Evolutionary conservation across 2,113 vertebrate genomes (phyloP).

Genomic region (Plecturocebus donacophilus): DNA sequence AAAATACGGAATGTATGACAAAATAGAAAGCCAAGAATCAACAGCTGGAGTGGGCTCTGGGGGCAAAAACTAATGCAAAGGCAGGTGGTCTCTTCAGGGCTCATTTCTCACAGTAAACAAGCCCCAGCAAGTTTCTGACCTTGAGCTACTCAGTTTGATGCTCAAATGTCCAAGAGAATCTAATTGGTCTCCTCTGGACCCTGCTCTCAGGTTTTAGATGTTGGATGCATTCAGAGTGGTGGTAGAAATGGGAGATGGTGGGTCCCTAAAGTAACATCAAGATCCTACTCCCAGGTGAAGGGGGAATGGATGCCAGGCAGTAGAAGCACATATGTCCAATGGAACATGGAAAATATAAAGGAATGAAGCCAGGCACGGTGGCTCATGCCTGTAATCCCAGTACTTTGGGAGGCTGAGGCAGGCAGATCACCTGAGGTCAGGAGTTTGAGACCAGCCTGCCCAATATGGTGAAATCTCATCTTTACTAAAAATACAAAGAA

Average conservation of each 20-base stretch:
- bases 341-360: too few species aligned
- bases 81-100: fast-evolving
- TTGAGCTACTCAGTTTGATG: neutral
- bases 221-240: fast-evolving
- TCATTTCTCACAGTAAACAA: neutral
- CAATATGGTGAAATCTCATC: too few species aligned
- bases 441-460: too few species aligned
- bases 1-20: neutral
- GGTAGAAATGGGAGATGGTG: neutral
- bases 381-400: too few species aligned
- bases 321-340: fast-evolving
- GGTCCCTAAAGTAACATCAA: neutral
- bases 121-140: neutral
- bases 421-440: too few species aligned
- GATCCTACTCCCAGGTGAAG: neutral
- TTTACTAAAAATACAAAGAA: too few species aligned
- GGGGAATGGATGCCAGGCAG: neutral
- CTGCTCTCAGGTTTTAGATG: fast-evolving
- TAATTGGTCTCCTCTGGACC: neutral
- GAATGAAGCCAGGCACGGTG: too few species aligned
- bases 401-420: too few species aligned
- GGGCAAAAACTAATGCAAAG: fast-evolving
- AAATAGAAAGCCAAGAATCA: neutral
- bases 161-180: neutral
- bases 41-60: fast-evolving